Evolutionary conservation across 2,888 invertebrate species (phyloP).

Genomic region (Chrysolina oricalcia): DNA sequence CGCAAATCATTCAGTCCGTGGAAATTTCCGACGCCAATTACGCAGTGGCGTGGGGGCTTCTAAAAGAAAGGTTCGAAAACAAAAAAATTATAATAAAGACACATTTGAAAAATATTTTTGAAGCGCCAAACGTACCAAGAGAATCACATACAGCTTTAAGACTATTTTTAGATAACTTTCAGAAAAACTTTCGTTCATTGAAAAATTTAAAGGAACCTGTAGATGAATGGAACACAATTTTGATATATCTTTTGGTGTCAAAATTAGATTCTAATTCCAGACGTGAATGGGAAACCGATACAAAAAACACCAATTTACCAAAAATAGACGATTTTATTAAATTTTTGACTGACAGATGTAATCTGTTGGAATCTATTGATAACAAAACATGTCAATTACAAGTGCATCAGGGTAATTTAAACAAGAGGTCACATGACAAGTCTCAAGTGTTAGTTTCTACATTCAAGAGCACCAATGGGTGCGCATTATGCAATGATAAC

Average conservation of each 20-base stretch:
- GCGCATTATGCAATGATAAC: neutral
- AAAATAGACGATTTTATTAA: constrained; percentile 28
- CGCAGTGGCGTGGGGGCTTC: too few relatives aligned
- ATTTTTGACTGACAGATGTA: constrained; percentile 28
- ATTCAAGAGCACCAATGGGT: too few relatives aligned
- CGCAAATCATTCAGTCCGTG: constrained; percentile 26
- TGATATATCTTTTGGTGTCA: constrained; percentile 34
- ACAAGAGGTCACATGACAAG: neutral
- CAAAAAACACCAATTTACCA: constrained; percentile 25
- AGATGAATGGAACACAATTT: constrained; percentile 30
- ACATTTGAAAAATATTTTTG: constrained; percentile 40
- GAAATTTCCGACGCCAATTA: constrained; percentile 31
- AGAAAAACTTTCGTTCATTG: constrained; percentile 33
- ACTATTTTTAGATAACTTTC: constrained; percentile 34
- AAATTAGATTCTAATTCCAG: constrained; percentile 35
- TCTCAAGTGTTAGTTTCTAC: constrained; percentile 1
- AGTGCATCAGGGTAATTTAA: neutral
- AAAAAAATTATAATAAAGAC: neutral
- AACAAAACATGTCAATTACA: constrained; percentile 26
- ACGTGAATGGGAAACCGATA: constrained; percentile 32
- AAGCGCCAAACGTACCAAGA: constrained; percentile 9
- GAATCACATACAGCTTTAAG: constrained; percentile 29
- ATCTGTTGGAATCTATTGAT: constrained; percentile 33
- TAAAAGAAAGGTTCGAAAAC: too few relatives aligned
- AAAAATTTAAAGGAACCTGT: constrained; percentile 26